phyloP scores from a whole-genome alignment of 2,113 vertebrate genomes.

The Calyptommatus sinebrachiatus region DNA sequence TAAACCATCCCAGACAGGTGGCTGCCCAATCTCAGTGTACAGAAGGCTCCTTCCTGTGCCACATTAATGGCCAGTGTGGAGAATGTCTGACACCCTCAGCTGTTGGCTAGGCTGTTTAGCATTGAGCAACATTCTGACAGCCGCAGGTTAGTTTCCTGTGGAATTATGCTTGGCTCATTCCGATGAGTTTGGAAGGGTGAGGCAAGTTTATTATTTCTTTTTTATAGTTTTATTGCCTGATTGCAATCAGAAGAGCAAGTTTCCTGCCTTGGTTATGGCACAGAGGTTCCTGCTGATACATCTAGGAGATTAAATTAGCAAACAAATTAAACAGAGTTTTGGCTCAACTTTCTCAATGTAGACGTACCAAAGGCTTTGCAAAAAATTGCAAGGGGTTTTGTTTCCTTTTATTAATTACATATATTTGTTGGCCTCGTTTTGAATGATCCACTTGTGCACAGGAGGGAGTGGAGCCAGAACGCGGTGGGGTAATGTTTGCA shows the following conservation, averaged over 20 bases:
- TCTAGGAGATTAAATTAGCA: slow-evolving; percentile 10
- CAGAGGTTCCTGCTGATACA: not conserved
- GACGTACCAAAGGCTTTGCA: not conserved
- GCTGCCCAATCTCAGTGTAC: too few species aligned
- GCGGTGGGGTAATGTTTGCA: rapidly evolving
- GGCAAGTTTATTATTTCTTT: not conserved
- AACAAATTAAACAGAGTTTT: slow-evolving; percentile 11
- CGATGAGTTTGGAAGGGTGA: too few species aligned
- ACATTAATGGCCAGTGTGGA: too few species aligned
- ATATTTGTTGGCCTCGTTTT: not conserved
- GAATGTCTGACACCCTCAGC: too few species aligned
- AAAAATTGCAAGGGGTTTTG: not conserved
- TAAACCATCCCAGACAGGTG: too few species aligned
- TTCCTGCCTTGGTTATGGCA: not conserved
- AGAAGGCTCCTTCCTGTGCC: too few species aligned
- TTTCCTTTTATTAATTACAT: slow-evolving; percentile 4
- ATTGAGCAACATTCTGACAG: too few species aligned
- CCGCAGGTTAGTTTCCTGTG: not conserved
- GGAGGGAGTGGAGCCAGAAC: not conserved
- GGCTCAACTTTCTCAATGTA: slow-evolving; percentile 2
- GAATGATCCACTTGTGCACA: not conserved
- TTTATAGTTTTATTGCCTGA: not conserved
- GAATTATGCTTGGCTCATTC: not conserved
- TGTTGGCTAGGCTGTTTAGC: too few species aligned
- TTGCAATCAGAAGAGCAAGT: not conserved